Conservation (phyloP, 2,888 invertebrate species). For the Nemotelus nigrinus region DNA sequence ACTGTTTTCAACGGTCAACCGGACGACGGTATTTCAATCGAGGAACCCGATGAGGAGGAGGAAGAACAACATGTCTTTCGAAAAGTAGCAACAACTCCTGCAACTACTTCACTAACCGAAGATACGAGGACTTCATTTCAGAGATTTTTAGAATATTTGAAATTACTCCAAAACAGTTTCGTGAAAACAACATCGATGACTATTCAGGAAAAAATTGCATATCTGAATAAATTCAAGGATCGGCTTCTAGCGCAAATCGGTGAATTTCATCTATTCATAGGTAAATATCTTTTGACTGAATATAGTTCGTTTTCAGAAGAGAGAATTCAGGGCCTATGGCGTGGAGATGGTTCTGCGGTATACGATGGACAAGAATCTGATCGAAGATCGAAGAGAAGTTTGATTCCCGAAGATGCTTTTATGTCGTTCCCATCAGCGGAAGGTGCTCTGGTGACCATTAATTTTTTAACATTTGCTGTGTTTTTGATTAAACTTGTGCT, state of each 20-base stretch:
- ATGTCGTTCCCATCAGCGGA: constrained; percentile 84
- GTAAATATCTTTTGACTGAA: background rate
- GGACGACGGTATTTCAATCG: background rate
- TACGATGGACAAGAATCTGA: background rate
- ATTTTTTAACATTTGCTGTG: constrained; percentile 85
- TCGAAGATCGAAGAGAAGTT: background rate
- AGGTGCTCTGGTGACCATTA: constrained; percentile 83
- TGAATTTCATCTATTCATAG: constrained; percentile 62
- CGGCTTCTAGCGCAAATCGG: constrained; percentile 74
- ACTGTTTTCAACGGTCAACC: background rate
- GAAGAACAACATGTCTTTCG: background rate
- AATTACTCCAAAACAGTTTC: constrained; percentile 58
- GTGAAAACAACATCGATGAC: constrained; percentile 57
- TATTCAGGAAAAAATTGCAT: constrained; percentile 61
- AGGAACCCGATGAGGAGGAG: background rate
- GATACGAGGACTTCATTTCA: constrained; percentile 56
- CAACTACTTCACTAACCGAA: background rate
- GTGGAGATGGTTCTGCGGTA: constrained; percentile 54
- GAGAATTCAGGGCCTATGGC: constrained; percentile 67
- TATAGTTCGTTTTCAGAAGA: constrained; percentile 61
- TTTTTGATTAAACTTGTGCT: constrained; percentile 84
- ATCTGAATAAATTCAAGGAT: constrained; percentile 62
- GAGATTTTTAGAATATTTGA: constrained; percentile 61
- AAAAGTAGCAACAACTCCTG: background rate
- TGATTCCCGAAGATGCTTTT: constrained; percentile 65